Evolutionary conservation across 1,140 invertebrate genomes (phyloP), one percentile per base, ranked within the genome.

Genomic region (Panonychus citri): DNA sequence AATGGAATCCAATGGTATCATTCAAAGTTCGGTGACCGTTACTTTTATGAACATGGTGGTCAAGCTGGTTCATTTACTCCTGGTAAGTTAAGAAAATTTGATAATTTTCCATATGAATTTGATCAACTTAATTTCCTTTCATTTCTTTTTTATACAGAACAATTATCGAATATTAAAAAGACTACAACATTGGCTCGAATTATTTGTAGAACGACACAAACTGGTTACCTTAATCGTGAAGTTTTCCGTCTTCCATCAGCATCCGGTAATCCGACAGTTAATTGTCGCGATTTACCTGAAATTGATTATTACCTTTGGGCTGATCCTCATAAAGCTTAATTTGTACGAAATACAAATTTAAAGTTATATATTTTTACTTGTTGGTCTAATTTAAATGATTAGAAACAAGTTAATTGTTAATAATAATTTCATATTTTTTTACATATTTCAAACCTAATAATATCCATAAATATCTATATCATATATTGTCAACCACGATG

Each of bases 1-100:
- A 85, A 96, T 61, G 89, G 83, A 34, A 84, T 88, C 57, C 89
- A 95, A 70, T 95, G 96, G 71, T 72, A 82, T 58, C 83, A 88
- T 66, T 71, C 88, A 26, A 79, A 87, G 58, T 63, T 70, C 58
- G 77, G 74, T 26, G 75, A 77, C 60, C 57, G 73, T 54, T 74
- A 68, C 56, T 73, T 65, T 63, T 72, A 69, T 56, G 69, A 71
- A 55, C 64, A 64, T 39, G 62, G 64, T 21, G 70, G 70, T 26
- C 69, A 75, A 60, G 64, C 70, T 2, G 69, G 72, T 37, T 50
- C 30, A 50, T 39, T 39, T 34, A 43, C 46, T 50, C 19, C 42
- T 26, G 42, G 46, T 51, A 26, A 46, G 43, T 46, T 46, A 12
- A 46, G n/a, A 4, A 10, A 1, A 26, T 10, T n/a, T n/a, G n/a